Evolutionary conservation across 2,113 vertebrate species (phyloP).

Genomic region (Thryonomys swinderianus): DNA sequence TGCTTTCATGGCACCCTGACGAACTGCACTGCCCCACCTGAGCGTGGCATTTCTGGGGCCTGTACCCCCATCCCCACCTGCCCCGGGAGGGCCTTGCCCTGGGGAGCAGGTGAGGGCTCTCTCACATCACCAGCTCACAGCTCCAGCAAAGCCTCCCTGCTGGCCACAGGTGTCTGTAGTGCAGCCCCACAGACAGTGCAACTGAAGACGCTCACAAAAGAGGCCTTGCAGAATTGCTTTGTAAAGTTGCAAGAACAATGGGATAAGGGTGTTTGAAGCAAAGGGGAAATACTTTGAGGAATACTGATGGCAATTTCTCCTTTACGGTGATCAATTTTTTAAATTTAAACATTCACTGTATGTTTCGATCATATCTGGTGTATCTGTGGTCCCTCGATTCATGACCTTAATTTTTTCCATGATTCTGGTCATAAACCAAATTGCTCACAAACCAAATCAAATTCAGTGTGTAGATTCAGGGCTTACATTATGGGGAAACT

Average conservation of each 20-base stretch:
- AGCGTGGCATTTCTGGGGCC: not conserved
- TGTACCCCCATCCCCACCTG: not conserved
- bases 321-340: not conserved
- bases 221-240: not conserved
- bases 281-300: not conserved
- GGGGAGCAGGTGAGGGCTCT: not conserved
- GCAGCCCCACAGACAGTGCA: not conserved
- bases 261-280: not conserved
- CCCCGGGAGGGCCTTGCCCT: not conserved
- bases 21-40: not conserved
- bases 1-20: not conserved
- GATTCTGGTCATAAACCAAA: not conserved
- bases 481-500: not conserved
- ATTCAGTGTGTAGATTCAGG: not conserved
- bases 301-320: not conserved
- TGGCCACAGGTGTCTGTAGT: not conserved
- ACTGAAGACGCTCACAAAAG: not conserved
- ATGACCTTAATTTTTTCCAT: not conserved
- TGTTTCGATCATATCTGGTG: not conserved
- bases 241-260: not conserved
- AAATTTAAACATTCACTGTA: not conserved
- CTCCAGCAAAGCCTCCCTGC: not conserved
- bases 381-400: not conserved
- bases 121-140: not conserved
- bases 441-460: not conserved